A percentile compares a stretch with the other conserved stretches of the same genome.
phyloP scores from a whole-genome alignment of 1,140 invertebrate species.

The Orius laevigatus region DNA sequence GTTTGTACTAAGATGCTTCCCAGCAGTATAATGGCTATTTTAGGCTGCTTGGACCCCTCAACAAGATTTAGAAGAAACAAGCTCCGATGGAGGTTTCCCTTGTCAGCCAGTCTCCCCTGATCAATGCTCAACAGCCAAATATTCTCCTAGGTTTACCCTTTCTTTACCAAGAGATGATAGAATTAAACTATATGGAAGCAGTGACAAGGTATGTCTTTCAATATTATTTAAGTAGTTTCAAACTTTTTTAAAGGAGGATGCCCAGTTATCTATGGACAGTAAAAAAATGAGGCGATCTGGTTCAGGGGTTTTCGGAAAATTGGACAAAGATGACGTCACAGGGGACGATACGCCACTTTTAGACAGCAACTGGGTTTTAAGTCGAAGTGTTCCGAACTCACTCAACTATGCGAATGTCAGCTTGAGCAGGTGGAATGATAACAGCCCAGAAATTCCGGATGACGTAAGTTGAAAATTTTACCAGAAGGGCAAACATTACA shows the following conservation, averaged over 20 bases:
- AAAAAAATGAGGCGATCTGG: conserved; percentile 50
- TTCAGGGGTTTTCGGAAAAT: conserved; percentile 41
- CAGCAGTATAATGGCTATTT: neutral
- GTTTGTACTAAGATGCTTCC: neutral
- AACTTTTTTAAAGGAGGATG: neutral
- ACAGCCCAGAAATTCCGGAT: neutral
- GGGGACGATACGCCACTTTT: conserved; percentile 16
- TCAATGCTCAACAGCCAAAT: conserved; percentile 32
- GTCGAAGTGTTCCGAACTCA: conserved; percentile 59
- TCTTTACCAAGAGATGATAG: conserved; percentile 46
- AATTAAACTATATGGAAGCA: conserved; percentile 3
- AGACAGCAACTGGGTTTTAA: conserved; percentile 58
- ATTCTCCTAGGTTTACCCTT: conserved; percentile 49
- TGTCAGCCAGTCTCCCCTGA: conserved; percentile 23
- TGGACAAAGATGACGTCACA: conserved; percentile 28
- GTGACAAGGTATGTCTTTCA: too few relatives aligned
- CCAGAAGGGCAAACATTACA: neutral
- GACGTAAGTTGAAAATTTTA: conserved; percentile 4
- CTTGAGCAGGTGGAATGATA: conserved; percentile 18
- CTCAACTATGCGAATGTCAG: conserved; percentile 28
- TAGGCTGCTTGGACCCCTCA: conserved; percentile 56
- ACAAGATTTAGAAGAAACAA: conserved; percentile 54
- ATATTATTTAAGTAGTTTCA: neutral
- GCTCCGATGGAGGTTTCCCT: conserved; percentile 44
- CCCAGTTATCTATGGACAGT: too few relatives aligned